A percentile compares a stretch with the other conserved stretches of the same genome.
These are phyloP conservation scores for Esox niger DNA, from an alignment of 2,113 vertebrate genomes.

Conservation along the genomic window DNA sequence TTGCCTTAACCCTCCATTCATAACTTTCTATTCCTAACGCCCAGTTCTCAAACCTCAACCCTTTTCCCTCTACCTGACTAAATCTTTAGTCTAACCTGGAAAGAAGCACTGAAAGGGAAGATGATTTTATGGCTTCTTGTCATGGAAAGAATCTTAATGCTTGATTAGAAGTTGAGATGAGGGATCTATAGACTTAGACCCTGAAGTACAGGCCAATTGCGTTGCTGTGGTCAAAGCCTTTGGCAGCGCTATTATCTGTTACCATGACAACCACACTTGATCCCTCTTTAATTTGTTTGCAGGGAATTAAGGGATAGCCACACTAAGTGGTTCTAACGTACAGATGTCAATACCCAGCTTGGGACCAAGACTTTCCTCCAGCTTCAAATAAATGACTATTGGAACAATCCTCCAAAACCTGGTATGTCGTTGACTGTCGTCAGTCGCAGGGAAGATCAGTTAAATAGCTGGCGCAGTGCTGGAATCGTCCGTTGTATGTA, in stretches of 20 bases:
- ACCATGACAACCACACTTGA: slow-evolving; percentile 22
- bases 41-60: slow-evolving; percentile 7
- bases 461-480: slow-evolving; percentile 28
- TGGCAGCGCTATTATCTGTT: not conserved
- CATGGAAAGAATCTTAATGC: slow-evolving; percentile 14
- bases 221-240: too few relatives aligned
- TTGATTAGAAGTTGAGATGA: slow-evolving; percentile 32
- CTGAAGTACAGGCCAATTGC: too few relatives aligned
- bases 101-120: slow-evolving; percentile 29
- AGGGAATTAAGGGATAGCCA: slow-evolving; percentile 2
- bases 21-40: too few relatives aligned
- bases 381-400: slow-evolving; percentile 28
- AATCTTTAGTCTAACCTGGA: too few relatives aligned
- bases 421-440: slow-evolving; percentile 23
- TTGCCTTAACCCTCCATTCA: not conserved
- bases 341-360: slow-evolving; percentile 24
- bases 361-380: slow-evolving; percentile 27
- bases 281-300: slow-evolving; percentile 15
- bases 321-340: slow-evolving; percentile 19
- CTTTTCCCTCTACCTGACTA: not conserved
- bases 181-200: slow-evolving; percentile 42
- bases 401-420: slow-evolving; percentile 26
- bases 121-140: not conserved
- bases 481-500: slow-evolving; percentile 17
- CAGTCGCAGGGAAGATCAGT: slow-evolving; percentile 25